phyloP scores from a whole-genome alignment of 2,797 vertebrate genomes.

The Hozukius guyotensis region DNA sequence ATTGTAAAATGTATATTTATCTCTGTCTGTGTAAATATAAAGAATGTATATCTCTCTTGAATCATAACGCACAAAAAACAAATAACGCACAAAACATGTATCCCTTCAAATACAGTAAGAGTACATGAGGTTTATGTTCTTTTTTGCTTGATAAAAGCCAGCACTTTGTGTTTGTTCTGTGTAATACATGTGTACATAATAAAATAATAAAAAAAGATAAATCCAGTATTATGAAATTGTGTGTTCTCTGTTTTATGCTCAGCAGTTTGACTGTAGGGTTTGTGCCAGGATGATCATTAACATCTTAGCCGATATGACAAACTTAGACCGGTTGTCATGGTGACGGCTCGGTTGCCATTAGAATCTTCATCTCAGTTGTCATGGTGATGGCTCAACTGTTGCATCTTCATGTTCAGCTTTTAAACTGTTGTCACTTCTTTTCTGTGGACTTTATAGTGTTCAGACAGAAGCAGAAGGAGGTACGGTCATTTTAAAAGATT shows the following conservation, averaged over 20 bases:
- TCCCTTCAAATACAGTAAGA: conserved; percentile 37
- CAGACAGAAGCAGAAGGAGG: not conserved
- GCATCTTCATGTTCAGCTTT: not conserved
- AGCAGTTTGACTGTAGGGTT: not conserved
- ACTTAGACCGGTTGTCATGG: not conserved
- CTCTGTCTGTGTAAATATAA: conserved; percentile 64
- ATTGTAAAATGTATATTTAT: conserved; percentile 75
- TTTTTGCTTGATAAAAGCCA: conserved; percentile 39
- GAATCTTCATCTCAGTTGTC: not conserved
- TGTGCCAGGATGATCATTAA: not conserved
- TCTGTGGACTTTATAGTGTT: not conserved
- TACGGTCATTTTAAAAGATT: not conserved
- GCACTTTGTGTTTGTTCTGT: conserved; percentile 54
- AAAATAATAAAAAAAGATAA: conserved; percentile 62
- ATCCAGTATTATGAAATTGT: not conserved
- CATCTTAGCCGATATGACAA: not conserved
- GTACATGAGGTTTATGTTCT: conserved; percentile 26
- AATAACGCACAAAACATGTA: conserved; percentile 62
- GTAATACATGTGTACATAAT: conserved; percentile 72
- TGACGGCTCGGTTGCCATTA: not conserved
- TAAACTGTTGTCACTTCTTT: not conserved
- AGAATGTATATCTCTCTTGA: conserved; percentile 72
- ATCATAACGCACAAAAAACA: conserved; percentile 74
- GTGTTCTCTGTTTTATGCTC: not conserved
- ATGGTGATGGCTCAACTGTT: not conserved